Evolutionary conservation across 2,113 vertebrate genomes (phyloP), one percentile per base, ranked within the genome.

Genomic region (Tachysurus vachellii): DNA sequence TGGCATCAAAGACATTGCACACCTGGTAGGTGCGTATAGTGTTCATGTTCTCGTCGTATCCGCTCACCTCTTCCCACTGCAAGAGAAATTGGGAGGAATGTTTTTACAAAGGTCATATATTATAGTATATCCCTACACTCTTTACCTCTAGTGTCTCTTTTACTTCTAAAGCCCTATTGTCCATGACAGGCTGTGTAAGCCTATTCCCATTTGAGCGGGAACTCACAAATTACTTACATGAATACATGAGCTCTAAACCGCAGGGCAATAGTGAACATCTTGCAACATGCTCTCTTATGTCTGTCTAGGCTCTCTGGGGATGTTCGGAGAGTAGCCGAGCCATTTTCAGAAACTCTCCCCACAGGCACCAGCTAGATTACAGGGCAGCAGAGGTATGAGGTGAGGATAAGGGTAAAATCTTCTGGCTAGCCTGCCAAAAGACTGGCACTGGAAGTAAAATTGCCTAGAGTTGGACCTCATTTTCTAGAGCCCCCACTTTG

Each of bases 21-120:
- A 99, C 98, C 92, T 99, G 98, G 93, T 99, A 99, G 5, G 98
- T 99, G 89, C 98, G 96, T 88, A 99, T 99, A 0, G 98, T 99
- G 95, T 99, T 99, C 98, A 99, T 99, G 96, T 99, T 97, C 93
- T 99, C 98, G 0, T 99, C 97, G 1, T 99, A 99, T 17, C 98
- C 98, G 0, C 98, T 99, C 94, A 99, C 98, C 92, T 99, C 98
- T 94, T 99, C 98, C 98, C 98, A 99, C 98, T 99, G 96, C 0
- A 0, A 92, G 66, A 86, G 86, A 83, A 68, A 89, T 50, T 91
- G 36, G 42, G 54, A 93, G 7, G 21, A 70, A 47, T n/a, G 57
- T 54, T 79, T 76, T 19, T 21, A 85, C 54, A 75, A 19, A 10
- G n/a, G 16, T 31, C 64, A 42, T 75, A 42, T 82, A 73, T 36